phyloP scores from a whole-genome alignment of 2,888 invertebrate species.

The Hydriomena furcata region DNA sequence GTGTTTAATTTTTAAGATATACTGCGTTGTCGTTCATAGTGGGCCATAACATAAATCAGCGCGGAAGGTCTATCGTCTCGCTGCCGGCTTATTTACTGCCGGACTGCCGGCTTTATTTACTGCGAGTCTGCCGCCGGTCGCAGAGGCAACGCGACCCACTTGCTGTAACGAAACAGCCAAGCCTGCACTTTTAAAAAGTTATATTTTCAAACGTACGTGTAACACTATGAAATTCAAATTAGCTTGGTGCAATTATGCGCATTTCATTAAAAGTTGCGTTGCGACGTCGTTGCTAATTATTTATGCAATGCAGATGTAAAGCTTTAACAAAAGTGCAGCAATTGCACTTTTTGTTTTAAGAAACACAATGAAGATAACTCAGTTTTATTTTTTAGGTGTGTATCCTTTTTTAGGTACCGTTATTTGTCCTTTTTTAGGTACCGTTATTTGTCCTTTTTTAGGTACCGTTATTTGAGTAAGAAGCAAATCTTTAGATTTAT shows the following conservation, averaged over 20 bases:
- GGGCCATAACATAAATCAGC: conserved; percentile 58
- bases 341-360: conserved; percentile 4
- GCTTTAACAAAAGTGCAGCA: conserved; percentile 31
- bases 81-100: conserved; percentile 48
- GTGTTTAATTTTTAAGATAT: conserved; percentile 50
- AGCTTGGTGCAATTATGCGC: conserved; percentile 36
- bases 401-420: too few relatives aligned
- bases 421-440: too few relatives aligned
- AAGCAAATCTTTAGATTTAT: too few relatives aligned
- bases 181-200: conserved; percentile 16
- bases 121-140: conserved; percentile 24
- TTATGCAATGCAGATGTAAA: conserved; percentile 31
- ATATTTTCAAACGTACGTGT: conserved; percentile 27
- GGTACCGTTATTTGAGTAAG: too few relatives aligned
- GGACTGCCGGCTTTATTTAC: conserved; percentile 25
- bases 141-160: conserved; percentile 11
- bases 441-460: too few relatives aligned
- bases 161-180: conserved; percentile 17
- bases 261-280: conserved; percentile 36
- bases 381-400: too few relatives aligned
- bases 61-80: conserved; percentile 48
- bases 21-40: conserved; percentile 51
- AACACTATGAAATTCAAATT: conserved; percentile 38
- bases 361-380: too few relatives aligned
- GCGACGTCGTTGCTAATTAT: conserved; percentile 33